Base-by-base conservation (phyloP, 2,888 invertebrate genomes). In the Capitulum mitella region DNA sequence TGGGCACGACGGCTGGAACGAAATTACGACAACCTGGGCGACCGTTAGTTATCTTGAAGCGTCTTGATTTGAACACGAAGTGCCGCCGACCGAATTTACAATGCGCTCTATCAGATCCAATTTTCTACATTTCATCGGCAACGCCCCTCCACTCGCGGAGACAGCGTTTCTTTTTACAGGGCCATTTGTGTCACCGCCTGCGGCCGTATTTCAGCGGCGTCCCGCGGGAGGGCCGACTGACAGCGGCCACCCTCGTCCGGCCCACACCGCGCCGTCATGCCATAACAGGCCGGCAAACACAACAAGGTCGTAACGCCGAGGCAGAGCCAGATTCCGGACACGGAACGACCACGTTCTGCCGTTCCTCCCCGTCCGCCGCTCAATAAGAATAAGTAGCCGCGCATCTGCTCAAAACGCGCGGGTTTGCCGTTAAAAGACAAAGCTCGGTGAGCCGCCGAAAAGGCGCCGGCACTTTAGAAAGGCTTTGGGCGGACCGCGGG, bases 101-200 rank as follows among this genome's bases (percentile, higher is more conserved):
- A 70, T 70, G 70, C 70, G 70, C 70, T 70, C 70, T 70, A 70
- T 70, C 70, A 37, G 70, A 40, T 70, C 70, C 40, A 70, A 70
- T 70, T 70, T 70, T 70, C 70, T 70, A 70, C 70, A 70, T 70
- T 70, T 70, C 70, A 70, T 70, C 70, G 70, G 70, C 29, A 19
- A 40, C 37, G 70, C 37, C 70, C 22, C 26, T 29, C 70, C 29
- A 14, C 70, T 37, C 58, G 70, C 29, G 37, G 64, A 40, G 70
- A 70, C 70, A 40, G 37, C 70, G 37, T 40, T 70, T 40, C 70
- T 70, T 70, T 70, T 70, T 70, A 70, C 37, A 40, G 70, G 37
- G 22, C 70, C 70, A 70, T 70, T 70, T 70, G 70, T 26, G 70
- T 70, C 70, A n/a, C 37, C 70, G 37, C 26, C 70, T 70, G 70